Base-by-base conservation (phyloP, 2,888 invertebrate species). In the Caenorhabditis plicata region DNA sequence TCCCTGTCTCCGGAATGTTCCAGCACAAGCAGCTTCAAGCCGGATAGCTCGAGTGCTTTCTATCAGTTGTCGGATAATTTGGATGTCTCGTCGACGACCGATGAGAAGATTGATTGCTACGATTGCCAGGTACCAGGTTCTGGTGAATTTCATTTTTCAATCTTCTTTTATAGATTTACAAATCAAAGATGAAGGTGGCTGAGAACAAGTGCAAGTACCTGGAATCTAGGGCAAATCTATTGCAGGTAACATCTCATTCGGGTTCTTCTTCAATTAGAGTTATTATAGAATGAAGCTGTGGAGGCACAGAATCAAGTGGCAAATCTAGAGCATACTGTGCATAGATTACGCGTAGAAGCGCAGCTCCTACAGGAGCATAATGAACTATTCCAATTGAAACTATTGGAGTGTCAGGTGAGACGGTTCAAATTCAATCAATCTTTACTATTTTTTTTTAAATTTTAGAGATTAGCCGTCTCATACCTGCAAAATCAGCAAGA, bases 51-150 rank as follows among this genome's bases (percentile, higher is more conserved):
- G 4, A 48, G 47, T 19, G 58, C 58, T 2, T 58, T 58, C 25
- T 53, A 58, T 29, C 29, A 43, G n/a, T 22, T 57, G 43, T 45
- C 46, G n/a, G 31, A 22, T 5, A 23, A 4, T n/a, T 39, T 8
- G 13, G n/a, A 5, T 15, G 29, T 9, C 13, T 13, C 13, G 7
- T 9, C 13, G 8, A 27, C 7, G 8, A 9, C 29, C 13, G 7
- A 27, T 27, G 8, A 38, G 9, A 17, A 20, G 4, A 38, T 17
- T 29, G 51, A 51, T 1, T 70, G 70, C 36, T 70, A 55, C 45
- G 67, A 70, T n/a, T 70, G 70, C 39, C 51, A 62, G 3, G 38
- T 63, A 23, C 39, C n/a, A n/a, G n/a, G n/a, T n/a, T n/a, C n/a
- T n/a, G n/a, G n/a, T n/a, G n/a, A n/a, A n/a, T n/a, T n/a, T n/a